phyloP scores from a whole-genome alignment of 1,140 invertebrate species.

The Heliconius hewitsoni region DNA sequence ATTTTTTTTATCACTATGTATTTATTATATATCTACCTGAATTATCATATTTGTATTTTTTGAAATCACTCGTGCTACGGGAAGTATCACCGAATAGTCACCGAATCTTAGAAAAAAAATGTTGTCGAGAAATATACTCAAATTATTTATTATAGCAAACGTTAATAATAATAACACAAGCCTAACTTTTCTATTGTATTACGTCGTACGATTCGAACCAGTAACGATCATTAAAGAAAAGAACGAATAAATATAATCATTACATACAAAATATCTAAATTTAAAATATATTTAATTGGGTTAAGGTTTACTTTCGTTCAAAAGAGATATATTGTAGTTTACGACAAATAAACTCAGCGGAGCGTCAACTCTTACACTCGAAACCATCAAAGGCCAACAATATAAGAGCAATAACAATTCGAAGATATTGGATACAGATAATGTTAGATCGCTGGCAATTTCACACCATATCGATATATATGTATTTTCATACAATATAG shows the following conservation, averaged over 20 bases:
- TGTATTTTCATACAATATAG: not conserved
- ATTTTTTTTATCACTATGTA: too few species aligned
- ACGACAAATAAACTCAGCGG: slow-evolving; percentile 15
- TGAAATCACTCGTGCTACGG: too few species aligned
- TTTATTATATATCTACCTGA: too few species aligned
- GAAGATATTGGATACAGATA: slow-evolving; percentile 1
- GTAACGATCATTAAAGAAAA: not conserved
- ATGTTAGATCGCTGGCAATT: not conserved
- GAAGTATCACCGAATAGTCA: too few species aligned
- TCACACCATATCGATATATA: not conserved
- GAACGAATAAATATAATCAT: not conserved
- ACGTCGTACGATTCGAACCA: not conserved
- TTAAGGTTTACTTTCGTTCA: not conserved
- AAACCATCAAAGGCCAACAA: slow-evolving; percentile 3
- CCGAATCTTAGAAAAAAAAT: too few species aligned
- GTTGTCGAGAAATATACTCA: too few species aligned
- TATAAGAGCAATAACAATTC: slow-evolving; percentile 5
- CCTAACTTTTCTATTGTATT: too few species aligned
- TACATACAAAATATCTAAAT: not conserved
- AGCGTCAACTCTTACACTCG: slow-evolving; percentile 16
- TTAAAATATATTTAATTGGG: not conserved
- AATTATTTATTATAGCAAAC: too few species aligned
- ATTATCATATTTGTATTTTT: too few species aligned
- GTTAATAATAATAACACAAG: too few species aligned
- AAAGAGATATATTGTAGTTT: slow-evolving; percentile 13